Conservation (phyloP, 1,140 invertebrate genomes). For the Drosophila persimilis region DNA sequence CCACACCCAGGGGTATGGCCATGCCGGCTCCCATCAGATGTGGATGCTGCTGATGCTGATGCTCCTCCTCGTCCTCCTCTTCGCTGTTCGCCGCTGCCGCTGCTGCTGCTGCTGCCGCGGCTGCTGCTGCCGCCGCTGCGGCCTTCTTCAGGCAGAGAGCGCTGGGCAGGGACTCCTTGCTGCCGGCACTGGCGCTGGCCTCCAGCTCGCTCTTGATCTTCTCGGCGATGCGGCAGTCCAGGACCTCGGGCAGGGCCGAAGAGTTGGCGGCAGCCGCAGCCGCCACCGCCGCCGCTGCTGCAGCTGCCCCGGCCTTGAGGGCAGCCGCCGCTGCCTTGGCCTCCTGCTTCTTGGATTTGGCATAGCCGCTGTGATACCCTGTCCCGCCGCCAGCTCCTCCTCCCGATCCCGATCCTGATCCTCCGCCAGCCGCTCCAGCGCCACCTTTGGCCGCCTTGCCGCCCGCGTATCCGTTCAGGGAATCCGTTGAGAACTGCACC, state of each 20-base stretch:
- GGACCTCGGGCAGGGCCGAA: conserved; percentile 72
- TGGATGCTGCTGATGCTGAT: conserved; percentile 18
- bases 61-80: conserved; percentile 60
- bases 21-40: conserved; percentile 10
- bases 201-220: conserved; percentile 83
- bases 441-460: conserved; percentile 23
- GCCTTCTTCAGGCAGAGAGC: conserved; percentile 78
- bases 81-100: conserved; percentile 44
- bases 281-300: conserved; percentile 50
- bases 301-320: conserved; percentile 48
- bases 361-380: conserved; percentile 17
- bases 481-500: conserved; percentile 76
- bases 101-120: conserved; percentile 40
- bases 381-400: neutral
- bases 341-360: conserved; percentile 69
- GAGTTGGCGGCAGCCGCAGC: conserved; percentile 53
- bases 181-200: conserved; percentile 67
- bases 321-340: conserved; percentile 66
- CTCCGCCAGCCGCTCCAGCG: conserved; percentile 21
- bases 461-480: conserved; percentile 68
- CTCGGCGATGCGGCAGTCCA: conserved; percentile 82
- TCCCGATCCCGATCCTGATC: conserved; percentile 1
- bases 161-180: conserved; percentile 63
- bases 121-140: conserved; percentile 57
- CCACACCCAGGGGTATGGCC: neutral